These are phyloP conservation scores for Hexactinellida sp. DNA, from an alignment of 37 sponge, comb jelly and placozoan genomes.

Conservation along the genomic window DNA sequence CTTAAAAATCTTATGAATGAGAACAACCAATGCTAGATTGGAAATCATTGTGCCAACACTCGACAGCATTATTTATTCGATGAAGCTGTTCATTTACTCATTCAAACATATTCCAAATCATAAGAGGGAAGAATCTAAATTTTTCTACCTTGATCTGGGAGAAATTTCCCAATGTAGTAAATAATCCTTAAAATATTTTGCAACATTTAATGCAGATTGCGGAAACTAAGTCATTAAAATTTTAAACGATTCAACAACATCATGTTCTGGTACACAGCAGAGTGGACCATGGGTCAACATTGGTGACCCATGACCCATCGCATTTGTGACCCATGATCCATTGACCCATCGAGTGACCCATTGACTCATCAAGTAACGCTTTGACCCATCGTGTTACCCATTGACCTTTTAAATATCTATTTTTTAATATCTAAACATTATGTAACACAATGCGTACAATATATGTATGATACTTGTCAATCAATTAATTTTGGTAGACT, in stretches of 20 bases:
- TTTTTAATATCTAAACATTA: no score
- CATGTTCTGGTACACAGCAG: background rate
- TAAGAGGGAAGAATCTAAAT: background rate
- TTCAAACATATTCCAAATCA: background rate
- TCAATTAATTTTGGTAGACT: no score
- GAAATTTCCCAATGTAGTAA: background rate
- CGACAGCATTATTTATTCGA: background rate
- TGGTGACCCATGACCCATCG: no score
- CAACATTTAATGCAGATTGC: background rate
- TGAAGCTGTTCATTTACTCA: background rate
- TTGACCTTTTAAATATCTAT: no score
- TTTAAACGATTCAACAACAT: background rate
- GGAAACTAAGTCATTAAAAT: background rate
- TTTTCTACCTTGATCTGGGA: background rate
- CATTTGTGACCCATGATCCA: no score
- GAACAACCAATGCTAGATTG: background rate
- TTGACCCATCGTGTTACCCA: no score
- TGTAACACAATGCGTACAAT: no score
- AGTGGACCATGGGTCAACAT: no score
- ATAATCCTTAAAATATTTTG: background rate
- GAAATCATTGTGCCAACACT: background rate
- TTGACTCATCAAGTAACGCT: no score
- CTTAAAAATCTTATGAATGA: background rate
- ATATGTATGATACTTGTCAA: no score
- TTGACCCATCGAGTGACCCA: no score